Evolutionary conservation across 2,113 vertebrate genomes (phyloP).

Genomic region (Oryzias woworae): DNA sequence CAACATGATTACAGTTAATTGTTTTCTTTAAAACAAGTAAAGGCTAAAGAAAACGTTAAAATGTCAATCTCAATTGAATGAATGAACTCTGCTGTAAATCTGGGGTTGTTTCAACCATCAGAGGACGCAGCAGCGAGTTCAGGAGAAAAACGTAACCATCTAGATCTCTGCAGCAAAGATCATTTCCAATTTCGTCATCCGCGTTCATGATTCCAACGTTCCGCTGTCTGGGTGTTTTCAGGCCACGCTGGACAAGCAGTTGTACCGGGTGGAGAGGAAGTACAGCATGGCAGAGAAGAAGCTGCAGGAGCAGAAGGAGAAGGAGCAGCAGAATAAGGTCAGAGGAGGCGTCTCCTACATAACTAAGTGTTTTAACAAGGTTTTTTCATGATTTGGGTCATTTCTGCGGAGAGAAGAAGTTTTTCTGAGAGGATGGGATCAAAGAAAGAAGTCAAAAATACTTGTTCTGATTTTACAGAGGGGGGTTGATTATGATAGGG

Average conservation of each 20-base stretch:
- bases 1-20: too few relatives aligned
- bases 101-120: background rate
- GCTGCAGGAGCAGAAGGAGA: slow-evolving; percentile 69
- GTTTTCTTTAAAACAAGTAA: too few relatives aligned
- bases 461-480: too few relatives aligned
- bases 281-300: slow-evolving; percentile 59
- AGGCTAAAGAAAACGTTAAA: too few relatives aligned
- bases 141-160: background rate
- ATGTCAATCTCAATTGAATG: too few relatives aligned
- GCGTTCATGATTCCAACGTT: too few relatives aligned
- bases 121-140: background rate
- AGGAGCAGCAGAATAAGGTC: slow-evolving; percentile 70
- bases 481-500: too few relatives aligned
- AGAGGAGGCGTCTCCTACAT: background rate
- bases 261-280: slow-evolving; percentile 59
- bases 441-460: too few relatives aligned
- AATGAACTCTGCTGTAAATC: too few relatives aligned
- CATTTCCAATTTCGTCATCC: too few relatives aligned
- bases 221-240: slow-evolving; percentile 18
- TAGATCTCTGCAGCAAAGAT: background rate
- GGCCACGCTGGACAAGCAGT: slow-evolving; percentile 61
- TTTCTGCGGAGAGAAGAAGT: too few relatives aligned
- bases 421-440: too few relatives aligned
- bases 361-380: background rate
- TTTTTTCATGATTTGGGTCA: background rate